A percentile compares a stretch with the other conserved stretches of the same genome.
Conservation (phyloP, 1,140 invertebrate species). For the Macrobrachium nipponense region DNA sequence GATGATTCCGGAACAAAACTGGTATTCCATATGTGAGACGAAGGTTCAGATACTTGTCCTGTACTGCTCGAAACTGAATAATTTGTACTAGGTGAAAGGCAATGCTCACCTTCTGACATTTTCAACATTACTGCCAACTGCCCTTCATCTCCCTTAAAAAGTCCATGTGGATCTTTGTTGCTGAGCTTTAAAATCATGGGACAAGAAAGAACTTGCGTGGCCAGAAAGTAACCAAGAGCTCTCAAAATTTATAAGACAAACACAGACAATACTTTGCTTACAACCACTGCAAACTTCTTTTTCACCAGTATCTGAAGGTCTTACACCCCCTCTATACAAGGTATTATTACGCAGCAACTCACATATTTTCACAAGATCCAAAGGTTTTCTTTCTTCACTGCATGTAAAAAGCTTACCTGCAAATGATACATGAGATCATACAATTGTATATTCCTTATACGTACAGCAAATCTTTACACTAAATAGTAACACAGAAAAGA, state of each 20-base stretch:
- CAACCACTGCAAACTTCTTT: slow-evolving; percentile 13
- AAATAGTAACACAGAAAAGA: too few species aligned
- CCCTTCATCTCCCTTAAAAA: too few species aligned
- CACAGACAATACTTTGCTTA: slow-evolving; percentile 27
- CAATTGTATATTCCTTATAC: neutral
- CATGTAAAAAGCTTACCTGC: slow-evolving; percentile 73
- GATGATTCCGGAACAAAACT: neutral
- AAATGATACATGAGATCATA: slow-evolving; percentile 61
- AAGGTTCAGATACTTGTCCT: neutral
- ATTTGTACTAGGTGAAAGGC: too few species aligned
- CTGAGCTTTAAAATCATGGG: too few species aligned
- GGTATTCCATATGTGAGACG: neutral
- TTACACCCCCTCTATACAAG: neutral
- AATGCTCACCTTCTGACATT: too few species aligned
- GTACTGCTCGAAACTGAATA: too few species aligned
- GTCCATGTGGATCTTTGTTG: too few species aligned
- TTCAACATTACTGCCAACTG: too few species aligned
- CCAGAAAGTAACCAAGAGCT: too few species aligned
- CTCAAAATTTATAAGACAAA: neutral
- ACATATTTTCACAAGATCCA: slow-evolving; percentile 73
- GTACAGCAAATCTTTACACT: too few species aligned
- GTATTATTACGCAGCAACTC: slow-evolving; percentile 67
- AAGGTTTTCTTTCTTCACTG: slow-evolving; percentile 70
- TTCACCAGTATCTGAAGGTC: neutral
- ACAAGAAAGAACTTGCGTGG: too few species aligned